phyloP scores from a whole-genome alignment of 1,140 invertebrate species.

The Odontomachus brunneus region DNA sequence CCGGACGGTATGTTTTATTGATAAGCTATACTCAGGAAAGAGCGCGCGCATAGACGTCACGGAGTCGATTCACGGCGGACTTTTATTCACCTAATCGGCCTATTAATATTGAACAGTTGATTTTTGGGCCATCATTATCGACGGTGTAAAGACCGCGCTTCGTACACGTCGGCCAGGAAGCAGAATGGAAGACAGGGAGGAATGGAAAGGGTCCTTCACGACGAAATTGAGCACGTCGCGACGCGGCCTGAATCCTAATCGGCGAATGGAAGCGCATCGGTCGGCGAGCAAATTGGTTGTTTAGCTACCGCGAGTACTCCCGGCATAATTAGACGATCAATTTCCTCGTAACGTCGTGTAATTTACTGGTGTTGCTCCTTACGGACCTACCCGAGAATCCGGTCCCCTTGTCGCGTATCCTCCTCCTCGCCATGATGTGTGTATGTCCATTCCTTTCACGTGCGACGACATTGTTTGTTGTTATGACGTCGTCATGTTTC shows the following conservation, averaged over 20 bases:
- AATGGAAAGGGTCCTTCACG: neutral
- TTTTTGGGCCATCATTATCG: conserved; percentile 79
- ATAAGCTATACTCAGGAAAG: conserved; percentile 39
- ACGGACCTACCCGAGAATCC: neutral
- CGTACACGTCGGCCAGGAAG: conserved; percentile 52
- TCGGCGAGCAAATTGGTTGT: conserved; percentile 70
- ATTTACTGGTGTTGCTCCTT: conserved; percentile 55
- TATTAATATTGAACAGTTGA: conserved; percentile 82
- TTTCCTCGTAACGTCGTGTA: conserved; percentile 72
- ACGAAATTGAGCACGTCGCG: conserved; percentile 75
- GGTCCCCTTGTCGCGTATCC: too few species aligned
- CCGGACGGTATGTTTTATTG: conserved; percentile 63
- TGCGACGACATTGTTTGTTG: conserved; percentile 3
- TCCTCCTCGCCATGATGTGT: neutral
- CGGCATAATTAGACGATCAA: conserved; percentile 73
- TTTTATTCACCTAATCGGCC: conserved; percentile 80
- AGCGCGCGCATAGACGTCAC: conserved; percentile 27
- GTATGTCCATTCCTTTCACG: conserved; percentile 7
- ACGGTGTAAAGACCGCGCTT: conserved; percentile 65
- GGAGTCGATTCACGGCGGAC: conserved; percentile 9
- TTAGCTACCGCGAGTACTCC: conserved; percentile 63
- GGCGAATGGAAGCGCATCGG: conserved; percentile 50
- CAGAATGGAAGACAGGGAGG: conserved; percentile 31
- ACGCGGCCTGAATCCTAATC: conserved; percentile 78
- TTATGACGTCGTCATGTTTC: neutral